These are phyloP conservation scores for Hermodice carunculata DNA, from an alignment of 2,888 invertebrate genomes.

Conservation along the genomic window DNA sequence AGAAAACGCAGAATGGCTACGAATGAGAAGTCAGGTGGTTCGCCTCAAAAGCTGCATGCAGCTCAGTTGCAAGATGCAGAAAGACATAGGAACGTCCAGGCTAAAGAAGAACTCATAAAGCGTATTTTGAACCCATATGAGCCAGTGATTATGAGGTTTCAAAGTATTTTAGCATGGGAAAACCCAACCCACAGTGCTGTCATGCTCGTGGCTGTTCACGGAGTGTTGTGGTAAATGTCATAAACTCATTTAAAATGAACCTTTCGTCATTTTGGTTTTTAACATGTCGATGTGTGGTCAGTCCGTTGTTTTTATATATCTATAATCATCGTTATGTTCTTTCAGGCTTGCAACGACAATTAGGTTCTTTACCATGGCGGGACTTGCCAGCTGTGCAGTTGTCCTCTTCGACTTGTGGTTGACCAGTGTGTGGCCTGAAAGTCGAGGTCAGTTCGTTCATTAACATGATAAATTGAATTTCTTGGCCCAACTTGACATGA, in stretches of 20 bases:
- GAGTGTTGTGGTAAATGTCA: conserved; percentile 66
- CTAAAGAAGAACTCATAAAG: conserved; percentile 47
- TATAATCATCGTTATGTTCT: too few species aligned
- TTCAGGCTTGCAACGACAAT: conserved; percentile 24
- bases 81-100: conserved; percentile 9
- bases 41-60: too few species aligned
- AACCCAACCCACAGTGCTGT: conserved; percentile 63
- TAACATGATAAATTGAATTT: too few species aligned
- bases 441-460: conserved; percentile 66
- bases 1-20: conserved; percentile 10
- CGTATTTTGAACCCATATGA: conserved; percentile 61
- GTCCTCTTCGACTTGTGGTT: conserved; percentile 66
- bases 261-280: conserved; percentile 2
- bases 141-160: conserved; percentile 63
- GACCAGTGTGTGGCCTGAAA: conserved; percentile 69
- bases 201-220: conserved; percentile 62
- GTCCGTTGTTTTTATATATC: too few species aligned
- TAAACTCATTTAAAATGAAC: not conserved
- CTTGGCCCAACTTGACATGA: too few species aligned
- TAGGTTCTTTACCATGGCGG: conserved; percentile 20
- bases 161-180: conserved; percentile 69
- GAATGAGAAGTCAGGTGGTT: conserved; percentile 9
- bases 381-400: conserved; percentile 41
- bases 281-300: not conserved
- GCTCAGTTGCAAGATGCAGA: conserved; percentile 13